A percentile compares a stretch with the other conserved stretches of the same genome.
These are phyloP conservation scores for Loriculus beryllinus DNA, from an alignment of 2,797 vertebrate species.

Conservation along the genomic window DNA sequence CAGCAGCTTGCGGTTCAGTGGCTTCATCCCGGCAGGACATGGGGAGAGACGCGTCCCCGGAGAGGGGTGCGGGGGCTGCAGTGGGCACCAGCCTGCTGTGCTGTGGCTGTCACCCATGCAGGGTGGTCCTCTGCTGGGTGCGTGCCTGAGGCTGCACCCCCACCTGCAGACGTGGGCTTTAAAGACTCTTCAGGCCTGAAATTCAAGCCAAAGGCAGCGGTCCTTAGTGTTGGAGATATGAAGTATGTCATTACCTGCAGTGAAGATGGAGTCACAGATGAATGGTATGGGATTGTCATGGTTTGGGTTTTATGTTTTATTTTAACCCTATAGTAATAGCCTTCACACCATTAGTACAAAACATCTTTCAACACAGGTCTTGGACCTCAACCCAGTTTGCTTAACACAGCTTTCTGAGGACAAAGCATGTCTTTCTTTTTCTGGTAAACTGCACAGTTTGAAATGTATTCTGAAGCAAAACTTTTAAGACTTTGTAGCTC, in stretches of 20 bases:
- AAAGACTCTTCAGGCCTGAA: neutral
- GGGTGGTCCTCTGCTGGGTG: neutral
- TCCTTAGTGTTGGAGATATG: neutral
- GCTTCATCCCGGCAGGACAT: neutral
- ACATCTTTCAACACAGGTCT: neutral
- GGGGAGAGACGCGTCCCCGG: too few species aligned
- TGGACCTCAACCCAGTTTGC: neutral
- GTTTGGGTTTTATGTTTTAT: neutral
- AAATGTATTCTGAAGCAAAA: neutral
- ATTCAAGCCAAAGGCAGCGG: neutral
- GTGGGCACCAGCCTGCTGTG: neutral
- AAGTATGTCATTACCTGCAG: neutral
- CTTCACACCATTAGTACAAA: neutral
- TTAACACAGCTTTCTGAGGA: neutral
- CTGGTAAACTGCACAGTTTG: neutral
- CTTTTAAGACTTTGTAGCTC: neutral
- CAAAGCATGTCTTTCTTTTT: neutral
- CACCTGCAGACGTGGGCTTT: neutral
- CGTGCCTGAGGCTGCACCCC: neutral
- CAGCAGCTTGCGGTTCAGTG: accelerated
- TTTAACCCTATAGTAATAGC: neutral
- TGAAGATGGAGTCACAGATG: neutral
- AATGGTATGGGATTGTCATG: neutral
- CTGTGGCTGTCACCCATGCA: neutral
- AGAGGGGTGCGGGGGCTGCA: accelerated